Evolutionary conservation across 2,888 invertebrate species (phyloP).

Genomic region (Eupithecia subumbrata): DNA sequence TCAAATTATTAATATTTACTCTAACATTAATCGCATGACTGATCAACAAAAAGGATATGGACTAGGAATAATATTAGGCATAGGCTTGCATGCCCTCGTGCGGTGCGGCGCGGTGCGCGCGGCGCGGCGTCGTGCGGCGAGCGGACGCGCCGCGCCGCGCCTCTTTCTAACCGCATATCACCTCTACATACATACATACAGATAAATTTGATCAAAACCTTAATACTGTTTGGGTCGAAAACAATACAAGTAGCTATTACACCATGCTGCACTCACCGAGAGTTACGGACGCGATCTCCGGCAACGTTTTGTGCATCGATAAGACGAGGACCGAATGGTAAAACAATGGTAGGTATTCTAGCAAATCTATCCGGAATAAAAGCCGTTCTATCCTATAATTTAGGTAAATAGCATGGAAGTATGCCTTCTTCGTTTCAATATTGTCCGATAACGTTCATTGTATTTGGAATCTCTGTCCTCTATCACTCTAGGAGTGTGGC

Average conservation of each 20-base stretch:
- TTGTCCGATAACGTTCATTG: conserved; percentile 82
- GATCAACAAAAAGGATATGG: conserved; percentile 85
- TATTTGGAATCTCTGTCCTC: conserved; percentile 73
- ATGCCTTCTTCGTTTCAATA: conserved; percentile 80
- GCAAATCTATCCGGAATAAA: conserved; percentile 84
- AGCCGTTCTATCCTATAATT: conserved; percentile 81
- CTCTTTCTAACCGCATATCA: conserved; percentile 77
- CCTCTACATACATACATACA: conserved; percentile 78
- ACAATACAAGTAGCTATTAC: conserved; percentile 72
- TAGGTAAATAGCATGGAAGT: conserved; percentile 82
- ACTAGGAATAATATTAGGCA: conserved; percentile 84
- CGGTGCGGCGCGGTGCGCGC: conserved; percentile 34
- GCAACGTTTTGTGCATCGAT: conserved; percentile 81
- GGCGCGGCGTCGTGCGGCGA: conserved; percentile 37
- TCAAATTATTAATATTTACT: conserved; percentile 83
- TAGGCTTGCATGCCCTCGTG: conserved; percentile 76
- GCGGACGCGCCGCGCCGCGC: conserved; percentile 48
- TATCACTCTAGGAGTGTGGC: conserved; percentile 82
- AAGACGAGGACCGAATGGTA: conserved; percentile 72
- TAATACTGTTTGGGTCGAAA: conserved; percentile 80
- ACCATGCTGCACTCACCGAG: conserved; percentile 67
- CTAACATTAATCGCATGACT: conserved; percentile 85
- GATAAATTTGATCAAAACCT: conserved; percentile 76
- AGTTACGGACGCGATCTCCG: conserved; percentile 77
- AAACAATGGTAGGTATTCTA: conserved; percentile 75